These are phyloP conservation scores for Aphaenogaster ashmeadi DNA, from an alignment of 1,140 invertebrate genomes.

Conservation along the genomic window DNA sequence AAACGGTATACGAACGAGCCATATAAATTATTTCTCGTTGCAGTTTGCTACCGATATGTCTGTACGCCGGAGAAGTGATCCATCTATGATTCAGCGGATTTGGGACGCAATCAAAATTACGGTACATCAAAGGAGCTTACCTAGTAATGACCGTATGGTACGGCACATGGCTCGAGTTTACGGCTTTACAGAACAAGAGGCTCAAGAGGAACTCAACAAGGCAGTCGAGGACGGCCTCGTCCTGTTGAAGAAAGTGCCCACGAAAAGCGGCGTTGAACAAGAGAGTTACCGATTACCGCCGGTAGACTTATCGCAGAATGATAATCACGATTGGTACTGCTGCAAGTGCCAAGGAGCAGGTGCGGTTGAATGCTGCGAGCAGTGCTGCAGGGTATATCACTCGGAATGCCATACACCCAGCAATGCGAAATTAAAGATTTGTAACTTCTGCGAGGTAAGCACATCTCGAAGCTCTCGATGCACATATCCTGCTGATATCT, in stretches of 20 bases:
- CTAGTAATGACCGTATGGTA: conserved; percentile 82
- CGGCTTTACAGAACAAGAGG: conserved; percentile 80
- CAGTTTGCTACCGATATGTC: conserved; percentile 75
- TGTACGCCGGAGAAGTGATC: conserved; percentile 81
- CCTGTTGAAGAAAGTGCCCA: conserved; percentile 81
- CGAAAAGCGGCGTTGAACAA: conserved; percentile 82
- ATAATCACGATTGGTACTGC: conserved; percentile 84
- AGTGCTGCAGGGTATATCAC: conserved; percentile 84
- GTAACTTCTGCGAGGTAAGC: conserved; percentile 82
- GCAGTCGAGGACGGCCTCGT: conserved; percentile 82
- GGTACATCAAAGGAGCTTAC: conserved; percentile 83
- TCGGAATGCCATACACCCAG: conserved; percentile 76
- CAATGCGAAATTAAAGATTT: conserved; percentile 77
- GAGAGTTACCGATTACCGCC: conserved; percentile 82
- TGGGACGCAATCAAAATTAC: conserved; percentile 85
- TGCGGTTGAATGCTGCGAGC: conserved; percentile 80
- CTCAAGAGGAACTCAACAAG: conserved; percentile 81
- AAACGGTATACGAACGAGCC: neutral
- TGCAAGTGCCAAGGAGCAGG: conserved; percentile 83
- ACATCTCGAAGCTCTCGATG: conserved; percentile 14
- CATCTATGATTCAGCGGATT: conserved; percentile 81
- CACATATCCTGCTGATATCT: neutral
- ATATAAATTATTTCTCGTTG: conserved; percentile 4
- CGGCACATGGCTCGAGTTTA: conserved; percentile 83
- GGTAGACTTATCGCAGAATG: conserved; percentile 71